phyloP scores from a whole-genome alignment of 2,797 vertebrate species.

The Diglossa cyanea region DNA sequence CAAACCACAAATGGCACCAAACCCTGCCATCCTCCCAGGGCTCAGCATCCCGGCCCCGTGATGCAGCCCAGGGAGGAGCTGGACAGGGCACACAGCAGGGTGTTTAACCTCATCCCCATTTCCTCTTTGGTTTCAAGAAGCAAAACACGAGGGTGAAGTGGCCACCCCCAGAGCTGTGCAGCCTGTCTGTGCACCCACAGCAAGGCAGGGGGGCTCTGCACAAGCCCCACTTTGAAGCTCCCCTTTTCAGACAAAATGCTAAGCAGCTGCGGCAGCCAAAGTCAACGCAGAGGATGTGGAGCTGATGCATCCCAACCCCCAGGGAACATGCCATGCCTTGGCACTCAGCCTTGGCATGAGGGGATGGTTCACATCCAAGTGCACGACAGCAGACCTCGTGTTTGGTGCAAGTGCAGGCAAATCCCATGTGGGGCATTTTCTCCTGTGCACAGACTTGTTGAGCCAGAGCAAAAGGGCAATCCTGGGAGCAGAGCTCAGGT shows the following conservation, averaged over 20 bases:
- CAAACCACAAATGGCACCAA: not conserved
- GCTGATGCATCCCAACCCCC: not conserved
- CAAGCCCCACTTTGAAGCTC: rapidly evolving
- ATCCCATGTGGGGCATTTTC: not conserved
- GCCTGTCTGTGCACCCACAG: not conserved
- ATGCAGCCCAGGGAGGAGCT: not conserved
- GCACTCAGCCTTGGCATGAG: not conserved
- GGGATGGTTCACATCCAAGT: not conserved
- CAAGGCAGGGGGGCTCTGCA: not conserved
- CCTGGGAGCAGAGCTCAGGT: not conserved
- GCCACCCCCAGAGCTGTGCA: not conserved
- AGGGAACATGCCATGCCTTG: not conserved
- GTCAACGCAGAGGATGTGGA: rapidly evolving
- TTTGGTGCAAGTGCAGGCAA: conserved; percentile 24
- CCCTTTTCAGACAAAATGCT: not conserved
- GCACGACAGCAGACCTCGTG: not conserved
- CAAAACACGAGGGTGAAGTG: not conserved
- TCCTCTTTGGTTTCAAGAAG: not conserved
- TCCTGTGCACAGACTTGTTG: not conserved
- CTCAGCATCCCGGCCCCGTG: not conserved
- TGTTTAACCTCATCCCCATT: not conserved
- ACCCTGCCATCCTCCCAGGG: not conserved
- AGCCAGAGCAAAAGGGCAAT: not conserved
- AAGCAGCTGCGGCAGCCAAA: not conserved
- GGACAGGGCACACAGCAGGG: not conserved